phyloP scores from a whole-genome alignment of 2,797 vertebrate species.

The Pipistrellus pygmaeus region DNA sequence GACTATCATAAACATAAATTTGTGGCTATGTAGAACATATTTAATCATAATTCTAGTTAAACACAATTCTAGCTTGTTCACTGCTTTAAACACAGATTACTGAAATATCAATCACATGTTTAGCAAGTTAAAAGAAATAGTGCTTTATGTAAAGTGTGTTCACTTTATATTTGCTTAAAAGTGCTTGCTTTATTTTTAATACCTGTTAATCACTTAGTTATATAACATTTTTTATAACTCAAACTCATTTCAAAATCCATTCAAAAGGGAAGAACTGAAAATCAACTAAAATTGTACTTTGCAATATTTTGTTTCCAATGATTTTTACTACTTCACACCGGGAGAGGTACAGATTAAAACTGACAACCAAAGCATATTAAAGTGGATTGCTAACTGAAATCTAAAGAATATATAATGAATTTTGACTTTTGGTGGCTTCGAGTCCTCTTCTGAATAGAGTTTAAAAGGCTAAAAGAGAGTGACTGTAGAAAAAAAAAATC shows the following conservation, averaged over 20 bases:
- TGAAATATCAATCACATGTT: not conserved
- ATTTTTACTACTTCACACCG: slow-evolving; percentile 31
- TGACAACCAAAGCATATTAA: not conserved
- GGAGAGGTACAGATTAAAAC: slow-evolving; percentile 31
- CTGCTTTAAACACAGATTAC: not conserved
- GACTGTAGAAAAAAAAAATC: not conserved
- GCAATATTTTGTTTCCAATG: not conserved
- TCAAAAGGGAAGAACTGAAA: not conserved
- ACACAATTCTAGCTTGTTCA: not conserved
- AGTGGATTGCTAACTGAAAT: slow-evolving; percentile 13
- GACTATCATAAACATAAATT: not conserved
- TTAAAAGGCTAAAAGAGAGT: not conserved
- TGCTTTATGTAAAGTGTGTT: not conserved
- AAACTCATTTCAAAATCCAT: slow-evolving; percentile 19
- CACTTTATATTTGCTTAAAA: slow-evolving; percentile 37
- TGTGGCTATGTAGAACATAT: not conserved
- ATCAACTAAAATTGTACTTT: not conserved
- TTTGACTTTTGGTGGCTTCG: slow-evolving; percentile 33
- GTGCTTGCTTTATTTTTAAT: slow-evolving; percentile 1
- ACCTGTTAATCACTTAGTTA: not conserved
- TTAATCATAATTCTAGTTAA: not conserved
- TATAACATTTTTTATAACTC: not conserved
- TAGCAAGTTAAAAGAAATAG: not conserved
- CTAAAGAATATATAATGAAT: not conserved
- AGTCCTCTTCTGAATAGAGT: not conserved